These are phyloP conservation scores for Ceuthmochares aereus DNA, from an alignment of 2,113 vertebrate genomes.

Conservation along the genomic window DNA sequence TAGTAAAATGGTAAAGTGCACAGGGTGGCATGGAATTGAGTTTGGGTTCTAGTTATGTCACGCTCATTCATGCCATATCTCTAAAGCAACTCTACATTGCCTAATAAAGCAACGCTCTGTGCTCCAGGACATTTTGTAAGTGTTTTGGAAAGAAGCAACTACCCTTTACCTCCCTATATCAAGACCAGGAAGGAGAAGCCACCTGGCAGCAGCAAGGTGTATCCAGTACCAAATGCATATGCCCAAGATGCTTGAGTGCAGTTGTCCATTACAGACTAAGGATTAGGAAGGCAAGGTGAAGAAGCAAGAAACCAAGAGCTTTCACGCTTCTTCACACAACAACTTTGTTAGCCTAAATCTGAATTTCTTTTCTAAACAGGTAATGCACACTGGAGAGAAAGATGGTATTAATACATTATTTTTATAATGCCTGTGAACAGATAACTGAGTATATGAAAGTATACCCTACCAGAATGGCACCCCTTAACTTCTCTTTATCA, in stretches of 20 bases:
- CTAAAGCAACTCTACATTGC: rapidly evolving
- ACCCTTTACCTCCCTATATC: background rate
- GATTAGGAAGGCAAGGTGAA: background rate
- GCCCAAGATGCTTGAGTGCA: background rate
- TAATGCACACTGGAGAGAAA: background rate
- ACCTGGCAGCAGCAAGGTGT: background rate
- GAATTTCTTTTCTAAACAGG: background rate
- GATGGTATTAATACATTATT: background rate
- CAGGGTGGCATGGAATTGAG: background rate
- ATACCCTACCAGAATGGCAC: background rate
- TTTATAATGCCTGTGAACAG: background rate
- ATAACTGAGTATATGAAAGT: background rate
- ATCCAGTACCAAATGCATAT: background rate
- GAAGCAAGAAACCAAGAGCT: background rate
- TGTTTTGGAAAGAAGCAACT: background rate
- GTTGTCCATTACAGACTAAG: rapidly evolving
- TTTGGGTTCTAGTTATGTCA: background rate
- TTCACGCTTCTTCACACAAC: background rate
- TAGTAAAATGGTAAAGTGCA: background rate
- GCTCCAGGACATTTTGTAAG: background rate
- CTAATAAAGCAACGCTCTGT: background rate
- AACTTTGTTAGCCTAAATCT: background rate
- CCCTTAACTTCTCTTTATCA: background rate
- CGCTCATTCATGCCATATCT: background rate
- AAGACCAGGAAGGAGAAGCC: background rate